Evolutionary conservation across 2,888 invertebrate species (phyloP).

Genomic region (Nephrotoma guestfalica): DNA sequence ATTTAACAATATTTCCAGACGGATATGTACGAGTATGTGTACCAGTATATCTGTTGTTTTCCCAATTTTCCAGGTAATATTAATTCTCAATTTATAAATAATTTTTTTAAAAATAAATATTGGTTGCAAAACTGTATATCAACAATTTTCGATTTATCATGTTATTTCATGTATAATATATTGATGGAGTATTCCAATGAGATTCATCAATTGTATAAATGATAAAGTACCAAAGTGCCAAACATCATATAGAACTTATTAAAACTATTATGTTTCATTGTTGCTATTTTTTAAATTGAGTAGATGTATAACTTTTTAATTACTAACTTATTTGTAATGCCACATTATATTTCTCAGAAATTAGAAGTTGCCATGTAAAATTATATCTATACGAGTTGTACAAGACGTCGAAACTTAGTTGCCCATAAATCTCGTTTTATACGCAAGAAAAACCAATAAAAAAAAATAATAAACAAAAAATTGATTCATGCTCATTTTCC

Average conservation of each 20-base stretch:
- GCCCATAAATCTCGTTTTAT: too few relatives aligned
- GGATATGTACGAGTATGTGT: not conserved
- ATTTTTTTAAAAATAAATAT: not conserved
- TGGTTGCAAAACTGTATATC: not conserved
- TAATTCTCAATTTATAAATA: not conserved
- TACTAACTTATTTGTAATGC: not conserved
- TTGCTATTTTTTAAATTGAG: not conserved
- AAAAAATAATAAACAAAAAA: not conserved
- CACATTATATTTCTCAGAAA: too few relatives aligned
- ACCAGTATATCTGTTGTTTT: not conserved
- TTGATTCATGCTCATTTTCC: not conserved
- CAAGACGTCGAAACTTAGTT: too few relatives aligned
- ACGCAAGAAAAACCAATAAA: too few relatives aligned
- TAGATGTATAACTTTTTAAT: not conserved
- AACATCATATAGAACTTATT: not conserved
- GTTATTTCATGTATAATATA: not conserved
- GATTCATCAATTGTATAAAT: not conserved
- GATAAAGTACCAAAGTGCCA: not conserved
- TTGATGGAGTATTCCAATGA: not conserved
- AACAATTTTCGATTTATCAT: not conserved
- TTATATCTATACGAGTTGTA: too few relatives aligned
- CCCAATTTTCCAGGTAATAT: not conserved
- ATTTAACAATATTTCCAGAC: not conserved
- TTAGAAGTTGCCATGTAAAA: too few relatives aligned
- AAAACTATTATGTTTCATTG: not conserved